phyloP scores from a whole-genome alignment of 35 echinoderm and acorn worm species.

The Ophioderma brevispina region DNA sequence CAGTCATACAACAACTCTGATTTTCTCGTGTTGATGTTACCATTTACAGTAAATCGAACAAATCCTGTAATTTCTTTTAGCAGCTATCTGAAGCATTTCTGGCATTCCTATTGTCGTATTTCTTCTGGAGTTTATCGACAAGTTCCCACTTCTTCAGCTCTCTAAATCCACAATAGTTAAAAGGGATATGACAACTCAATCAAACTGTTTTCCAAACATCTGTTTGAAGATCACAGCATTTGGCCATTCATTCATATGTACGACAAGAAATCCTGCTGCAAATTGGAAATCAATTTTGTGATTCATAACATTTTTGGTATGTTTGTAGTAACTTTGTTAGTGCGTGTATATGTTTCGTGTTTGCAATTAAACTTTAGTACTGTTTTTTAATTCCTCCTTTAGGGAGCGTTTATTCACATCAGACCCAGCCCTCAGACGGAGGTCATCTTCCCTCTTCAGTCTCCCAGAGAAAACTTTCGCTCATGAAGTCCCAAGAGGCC shows the following conservation, averaged over 20 bases:
- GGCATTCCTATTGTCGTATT: no score
- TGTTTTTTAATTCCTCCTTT: background rate
- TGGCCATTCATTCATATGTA: background rate
- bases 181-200: no score
- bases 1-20: no score
- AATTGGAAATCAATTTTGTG: background rate
- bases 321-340: background rate
- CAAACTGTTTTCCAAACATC: no score
- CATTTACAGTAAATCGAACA: no score
- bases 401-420: constrained; percentile 1
- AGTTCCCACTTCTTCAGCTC: no score
- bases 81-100: no score
- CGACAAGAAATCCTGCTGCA: background rate
- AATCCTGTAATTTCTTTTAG: no score
- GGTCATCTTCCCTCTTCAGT: background rate
- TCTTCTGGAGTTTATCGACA: no score
- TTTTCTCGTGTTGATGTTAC: no score
- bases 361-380: background rate
- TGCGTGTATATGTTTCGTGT: background rate
- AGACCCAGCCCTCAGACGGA: background rate
- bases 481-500: constrained; percentile 25
- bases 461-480: background rate
- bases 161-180: no score
- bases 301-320: background rate
- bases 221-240: no score